These are phyloP conservation scores for Holacanthella duospinosa DNA, from an alignment of 2,888 invertebrate genomes.

Conservation along the genomic window DNA sequence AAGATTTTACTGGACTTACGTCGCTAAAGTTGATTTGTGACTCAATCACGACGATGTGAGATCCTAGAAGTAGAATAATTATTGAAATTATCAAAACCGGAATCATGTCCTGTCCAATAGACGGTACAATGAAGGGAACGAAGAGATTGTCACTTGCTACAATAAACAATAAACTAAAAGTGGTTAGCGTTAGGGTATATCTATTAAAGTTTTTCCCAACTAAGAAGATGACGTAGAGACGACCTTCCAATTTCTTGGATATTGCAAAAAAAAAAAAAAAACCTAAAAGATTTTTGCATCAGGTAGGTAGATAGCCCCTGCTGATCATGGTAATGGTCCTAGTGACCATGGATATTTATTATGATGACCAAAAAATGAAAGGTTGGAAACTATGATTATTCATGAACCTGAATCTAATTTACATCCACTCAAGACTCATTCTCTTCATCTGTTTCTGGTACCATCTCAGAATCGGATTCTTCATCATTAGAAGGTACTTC, in stretches of 20 bases:
- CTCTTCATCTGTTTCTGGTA: not conserved
- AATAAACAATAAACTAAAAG: not conserved
- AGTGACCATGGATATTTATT: not conserved
- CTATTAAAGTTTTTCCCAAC: no score
- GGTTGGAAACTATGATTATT: not conserved
- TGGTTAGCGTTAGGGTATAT: no score
- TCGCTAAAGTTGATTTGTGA: not conserved
- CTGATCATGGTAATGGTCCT: not conserved
- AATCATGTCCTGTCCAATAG: not conserved
- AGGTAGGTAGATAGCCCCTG: no score
- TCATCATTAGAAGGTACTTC: not conserved
- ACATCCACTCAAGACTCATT: not conserved
- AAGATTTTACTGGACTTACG: not conserved
- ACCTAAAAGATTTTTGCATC: no score
- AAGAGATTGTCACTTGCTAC: no score
- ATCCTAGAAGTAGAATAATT: not conserved
- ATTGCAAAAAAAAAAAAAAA: not conserved
- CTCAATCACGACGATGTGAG: not conserved
- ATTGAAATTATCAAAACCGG: not conserved
- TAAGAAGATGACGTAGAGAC: no score
- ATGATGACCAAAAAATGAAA: not conserved
- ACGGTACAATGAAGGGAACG: no score
- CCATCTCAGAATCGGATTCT: not conserved
- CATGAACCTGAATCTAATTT: no score
- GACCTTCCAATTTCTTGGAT: not conserved